Evolutionary conservation across 2,888 invertebrate genomes (phyloP), one percentile per base, ranked within the genome.

Genomic region (Tryphoninae sp.): DNA sequence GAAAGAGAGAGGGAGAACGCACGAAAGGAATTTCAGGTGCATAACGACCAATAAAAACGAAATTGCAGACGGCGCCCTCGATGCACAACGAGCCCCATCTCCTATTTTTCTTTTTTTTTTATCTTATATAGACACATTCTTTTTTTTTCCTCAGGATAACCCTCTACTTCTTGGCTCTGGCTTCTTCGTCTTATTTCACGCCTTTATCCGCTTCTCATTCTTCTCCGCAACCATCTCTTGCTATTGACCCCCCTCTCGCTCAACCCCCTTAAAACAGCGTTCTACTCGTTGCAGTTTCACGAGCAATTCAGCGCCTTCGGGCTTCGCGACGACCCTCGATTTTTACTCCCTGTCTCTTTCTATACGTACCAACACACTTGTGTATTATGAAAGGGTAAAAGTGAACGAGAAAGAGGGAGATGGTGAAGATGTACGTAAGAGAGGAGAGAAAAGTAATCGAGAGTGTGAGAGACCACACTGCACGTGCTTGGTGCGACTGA

Each of bases 401-500:
- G 61, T 16, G 23, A 58, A 75, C 9, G 42, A 45, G 45, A 49
- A 19, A 19, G 23, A 71, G 13, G 9, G 23, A 71, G 49, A 51
- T n/a, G 58, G 53, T 62, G 55, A 51, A 76, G 67, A 61, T 23
- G 64, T n/a, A 26, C 23, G 53, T 42, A 69, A 73, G 79, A 73
- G 68, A 45, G 55, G 13, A 71, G 26, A 61, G 61, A 77, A 71
- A 77, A 71, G 69, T 45, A 69, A 77, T 69, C 69, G 62, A 77
- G 69, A 62, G 53, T 45, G 55, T 62, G 58, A 45, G 62, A 76
- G 72, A 74, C 67, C 75, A 65, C 76, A 55, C 67, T 53, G 65
- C 49, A 42, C 55, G 76, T 76, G 77, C 76, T 77, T 79, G 86
- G 84, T 85, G 82, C 84, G 82, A 86, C 84, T 84, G 86, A 85